Base-by-base conservation (phyloP, 2,113 vertebrate genomes). In the Hippocampus barbouri region DNA sequence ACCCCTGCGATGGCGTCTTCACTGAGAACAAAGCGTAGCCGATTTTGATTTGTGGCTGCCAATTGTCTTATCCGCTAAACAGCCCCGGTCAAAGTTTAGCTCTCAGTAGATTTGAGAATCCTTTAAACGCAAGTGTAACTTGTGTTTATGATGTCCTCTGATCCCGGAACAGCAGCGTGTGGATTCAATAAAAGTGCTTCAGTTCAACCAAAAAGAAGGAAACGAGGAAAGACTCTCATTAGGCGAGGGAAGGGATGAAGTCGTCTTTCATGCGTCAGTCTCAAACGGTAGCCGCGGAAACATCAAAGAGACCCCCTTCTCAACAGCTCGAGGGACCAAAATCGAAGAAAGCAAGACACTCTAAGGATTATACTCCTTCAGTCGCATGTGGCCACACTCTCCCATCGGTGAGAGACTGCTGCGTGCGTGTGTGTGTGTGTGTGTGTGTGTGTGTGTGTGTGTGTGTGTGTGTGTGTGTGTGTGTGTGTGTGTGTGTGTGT, bases 311-410 rank as follows among this genome's bases (percentile, higher is more conserved):
- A 6, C 56, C 47, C 57, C 63, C 63, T 73, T 23, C 60, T 16
- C 25, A 12, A 30, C 25, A 16, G 9, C 25, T 30, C 12, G 4
- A 25, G 57, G 45, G 64, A 16, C 43, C 73, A 72, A 82, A 87
- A 87, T 74, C 71, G 83, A 78, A 88, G 82, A 85, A 83, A 87
- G 82, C 83, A 75, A 83, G 83, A 78, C 70, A 89, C 81, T 81
- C 86, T 72, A 78, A 89, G 86, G 89, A 89, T 88, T 88, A 85
- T 79, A 77, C 82, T 79, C 71, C 64, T 87, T 83, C 81, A 85
- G 74, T 83, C 70, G 27, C 77, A 76, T 23, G 25, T 12, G 4
- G 49, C 56, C 81, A 65, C 68, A 72, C 70, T 56, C 66, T 70
- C 68, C 62, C 64, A 59, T 71, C 0, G 18, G 15, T 51, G 49